Conservation (phyloP, 2,113 vertebrate genomes). For the Podocnemis expansa region DNA sequence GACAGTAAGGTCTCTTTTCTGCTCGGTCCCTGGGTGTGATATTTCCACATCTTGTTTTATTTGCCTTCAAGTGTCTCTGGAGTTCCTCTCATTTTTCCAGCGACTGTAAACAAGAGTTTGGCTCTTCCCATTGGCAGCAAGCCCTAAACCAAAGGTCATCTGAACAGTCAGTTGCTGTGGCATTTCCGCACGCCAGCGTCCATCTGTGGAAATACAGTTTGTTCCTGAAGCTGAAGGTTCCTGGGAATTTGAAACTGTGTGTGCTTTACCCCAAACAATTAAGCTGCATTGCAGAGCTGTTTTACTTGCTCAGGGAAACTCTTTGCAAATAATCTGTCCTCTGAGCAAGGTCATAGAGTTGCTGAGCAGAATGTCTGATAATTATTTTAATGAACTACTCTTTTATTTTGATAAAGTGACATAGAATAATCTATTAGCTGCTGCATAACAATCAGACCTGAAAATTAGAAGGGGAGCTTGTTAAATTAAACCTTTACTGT, state of each 20-base stretch:
- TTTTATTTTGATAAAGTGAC: conserved; percentile 28
- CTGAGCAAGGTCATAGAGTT: conserved; percentile 41
- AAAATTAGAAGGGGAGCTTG: conserved; percentile 53
- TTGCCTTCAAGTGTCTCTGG: background rate
- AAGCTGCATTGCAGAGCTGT: conserved; percentile 35
- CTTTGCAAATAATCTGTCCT: conserved; percentile 35
- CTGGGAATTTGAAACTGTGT: conserved; percentile 54
- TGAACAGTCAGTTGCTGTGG: conserved; percentile 17
- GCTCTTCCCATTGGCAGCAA: conserved; percentile 54
- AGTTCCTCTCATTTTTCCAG: background rate
- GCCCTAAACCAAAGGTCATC: conserved; percentile 64
- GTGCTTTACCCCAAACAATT: conserved; percentile 43
- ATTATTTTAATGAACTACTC: conserved; percentile 24
- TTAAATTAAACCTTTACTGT: conserved; percentile 46
- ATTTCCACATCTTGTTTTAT: background rate
- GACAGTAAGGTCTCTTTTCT: background rate
- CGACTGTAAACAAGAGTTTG: conserved; percentile 39
- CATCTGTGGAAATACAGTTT: conserved; percentile 52
- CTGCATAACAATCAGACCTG: conserved; percentile 22
- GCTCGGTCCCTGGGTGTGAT: background rate
- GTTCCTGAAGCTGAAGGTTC: conserved; percentile 29
- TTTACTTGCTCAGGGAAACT: conserved; percentile 43
- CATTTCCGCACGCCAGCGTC: conserved; percentile 58
- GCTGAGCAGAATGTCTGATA: conserved; percentile 13
- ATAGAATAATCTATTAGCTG: conserved; percentile 39